Evolutionary conservation across 1,140 invertebrate genomes (phyloP).

Genomic region (Hormaphis cornu): DNA sequence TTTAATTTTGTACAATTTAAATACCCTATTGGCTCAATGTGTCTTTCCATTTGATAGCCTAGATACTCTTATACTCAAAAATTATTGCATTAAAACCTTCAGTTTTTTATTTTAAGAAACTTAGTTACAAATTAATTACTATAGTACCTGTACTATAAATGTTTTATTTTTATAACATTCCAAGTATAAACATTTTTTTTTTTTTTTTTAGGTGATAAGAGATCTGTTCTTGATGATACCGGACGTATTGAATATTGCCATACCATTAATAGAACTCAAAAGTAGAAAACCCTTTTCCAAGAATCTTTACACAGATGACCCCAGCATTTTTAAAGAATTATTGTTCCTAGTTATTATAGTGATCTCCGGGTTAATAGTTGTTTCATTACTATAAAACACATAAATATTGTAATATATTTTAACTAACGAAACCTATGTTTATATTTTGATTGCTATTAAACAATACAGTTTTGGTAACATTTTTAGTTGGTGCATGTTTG

Average conservation of each 20-base stretch:
- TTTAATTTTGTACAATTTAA: too few species aligned
- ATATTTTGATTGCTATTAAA: neutral
- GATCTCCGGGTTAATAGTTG: conserved; percentile 9
- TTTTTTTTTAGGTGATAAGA: conserved; percentile 49
- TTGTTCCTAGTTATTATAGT: conserved; percentile 9
- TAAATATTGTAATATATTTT: neutral
- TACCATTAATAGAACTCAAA: conserved; percentile 43
- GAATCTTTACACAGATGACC: neutral
- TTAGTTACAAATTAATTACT: too few species aligned
- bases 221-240: conserved; percentile 67
- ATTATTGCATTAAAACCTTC: too few species aligned
- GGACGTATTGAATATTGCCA: conserved; percentile 56
- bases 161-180: too few species aligned
- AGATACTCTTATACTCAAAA: too few species aligned
- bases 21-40: too few species aligned
- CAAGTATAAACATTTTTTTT: neutral
- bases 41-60: too few species aligned
- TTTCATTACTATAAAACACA: conserved; percentile 11
- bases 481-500: conserved; percentile 7
- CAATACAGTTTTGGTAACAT: conserved; percentile 12
- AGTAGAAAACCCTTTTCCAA: neutral
- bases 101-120: too few species aligned
- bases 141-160: too few species aligned
- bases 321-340: conserved; percentile 6
- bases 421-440: neutral